Percentiles rank a stretch among this genome's conserved stretches.
Conservation (phyloP, 2,113 vertebrate species). For the Herpailurus yagouaroundi region DNA sequence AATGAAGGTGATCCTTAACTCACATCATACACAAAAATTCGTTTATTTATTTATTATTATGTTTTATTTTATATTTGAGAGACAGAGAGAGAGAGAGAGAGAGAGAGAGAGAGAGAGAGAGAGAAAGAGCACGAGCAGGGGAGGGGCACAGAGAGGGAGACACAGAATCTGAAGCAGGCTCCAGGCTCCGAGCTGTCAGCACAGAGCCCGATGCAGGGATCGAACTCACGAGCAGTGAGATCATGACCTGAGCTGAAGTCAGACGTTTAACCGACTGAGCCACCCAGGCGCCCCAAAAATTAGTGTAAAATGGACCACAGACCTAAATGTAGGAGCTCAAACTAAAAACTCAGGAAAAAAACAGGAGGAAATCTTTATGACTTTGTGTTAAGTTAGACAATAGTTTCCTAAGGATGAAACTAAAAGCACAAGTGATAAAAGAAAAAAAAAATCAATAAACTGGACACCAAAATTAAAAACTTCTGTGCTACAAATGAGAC, state of each 20-base stretch:
- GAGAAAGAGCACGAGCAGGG: no score
- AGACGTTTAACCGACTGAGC: no score
- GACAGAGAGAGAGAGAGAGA: no score
- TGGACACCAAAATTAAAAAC: neutral
- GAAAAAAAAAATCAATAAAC: neutral
- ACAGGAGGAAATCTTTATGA: neutral
- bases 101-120: no score
- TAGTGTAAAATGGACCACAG: constrained; percentile 19
- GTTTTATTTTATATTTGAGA: no score
- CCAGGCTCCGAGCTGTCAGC: no score
- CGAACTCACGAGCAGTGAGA: no score
- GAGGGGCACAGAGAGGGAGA: no score
- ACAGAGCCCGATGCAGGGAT: no score
- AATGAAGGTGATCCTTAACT: neutral
- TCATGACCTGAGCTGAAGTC: no score
- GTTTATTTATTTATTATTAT: neutral
- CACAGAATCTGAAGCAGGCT: no score
- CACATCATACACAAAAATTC: neutral
- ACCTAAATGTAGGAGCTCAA: neutral
- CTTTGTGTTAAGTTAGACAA: neutral
- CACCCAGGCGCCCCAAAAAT: neutral
- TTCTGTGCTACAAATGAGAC: neutral
- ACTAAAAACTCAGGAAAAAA: neutral
- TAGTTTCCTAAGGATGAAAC: neutral
- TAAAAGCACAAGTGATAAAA: constrained; percentile 24